Percentiles rank a stretch among this genome's conserved stretches.
phyloP scores from a whole-genome alignment of 2,888 invertebrate genomes.

The Cinara cedri region DNA sequence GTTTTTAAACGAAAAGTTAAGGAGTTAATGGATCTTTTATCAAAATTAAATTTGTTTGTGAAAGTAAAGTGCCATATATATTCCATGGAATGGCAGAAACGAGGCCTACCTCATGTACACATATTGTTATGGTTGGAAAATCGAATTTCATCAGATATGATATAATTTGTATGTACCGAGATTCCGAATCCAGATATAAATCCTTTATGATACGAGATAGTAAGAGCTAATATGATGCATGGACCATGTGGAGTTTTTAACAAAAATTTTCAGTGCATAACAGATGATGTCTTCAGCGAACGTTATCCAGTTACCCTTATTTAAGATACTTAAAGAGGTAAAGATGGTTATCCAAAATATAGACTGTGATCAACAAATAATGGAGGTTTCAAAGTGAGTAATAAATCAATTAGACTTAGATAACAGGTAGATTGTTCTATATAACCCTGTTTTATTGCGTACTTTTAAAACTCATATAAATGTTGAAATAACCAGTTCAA shows the following conservation, averaged over 20 bases:
- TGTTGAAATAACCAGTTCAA: conserved; percentile 57
- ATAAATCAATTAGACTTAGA: conserved; percentile 60
- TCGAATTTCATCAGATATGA: conserved; percentile 46
- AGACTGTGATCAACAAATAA: conserved; percentile 58
- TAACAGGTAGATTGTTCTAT: conserved; percentile 63
- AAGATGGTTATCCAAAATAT: conserved; percentile 62
- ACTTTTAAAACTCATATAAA: conserved; percentile 59
- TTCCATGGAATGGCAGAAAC: conserved; percentile 60
- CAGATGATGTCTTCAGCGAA: not conserved
- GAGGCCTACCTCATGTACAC: conserved; percentile 61
- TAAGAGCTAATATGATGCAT: no score
- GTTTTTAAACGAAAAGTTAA: conserved; percentile 7
- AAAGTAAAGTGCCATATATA: not conserved
- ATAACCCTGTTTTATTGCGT: conserved; percentile 61
- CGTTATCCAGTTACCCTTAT: conserved; percentile 6
- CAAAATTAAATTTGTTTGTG: not conserved
- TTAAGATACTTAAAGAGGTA: conserved; percentile 61
- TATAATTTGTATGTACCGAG: conserved; percentile 55
- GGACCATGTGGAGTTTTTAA: conserved; percentile 61
- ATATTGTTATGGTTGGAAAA: conserved; percentile 61
- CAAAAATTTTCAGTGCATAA: conserved; percentile 52
- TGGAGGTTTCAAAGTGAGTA: conserved; percentile 58
- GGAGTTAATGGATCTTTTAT: no score
- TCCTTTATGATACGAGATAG: conserved; percentile 60
- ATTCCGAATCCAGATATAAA: conserved; percentile 61